Evolutionary conservation across 2,113 vertebrate species (phyloP).

Genomic region (Seriola quinqueradiata): DNA sequence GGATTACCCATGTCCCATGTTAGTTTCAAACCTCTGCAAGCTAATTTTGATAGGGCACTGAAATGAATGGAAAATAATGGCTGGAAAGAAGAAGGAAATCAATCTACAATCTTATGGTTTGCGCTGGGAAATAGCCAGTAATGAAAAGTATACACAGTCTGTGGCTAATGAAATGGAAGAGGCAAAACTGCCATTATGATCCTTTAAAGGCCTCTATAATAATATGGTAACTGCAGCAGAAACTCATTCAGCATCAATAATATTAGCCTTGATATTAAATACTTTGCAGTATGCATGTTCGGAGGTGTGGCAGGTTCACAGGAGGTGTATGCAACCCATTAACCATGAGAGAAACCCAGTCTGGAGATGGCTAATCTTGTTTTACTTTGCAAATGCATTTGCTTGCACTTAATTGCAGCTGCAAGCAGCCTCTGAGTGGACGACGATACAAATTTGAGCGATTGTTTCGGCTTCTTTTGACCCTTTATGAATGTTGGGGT

Average conservation of each 20-base stretch:
- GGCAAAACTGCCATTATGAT: constrained; percentile 47
- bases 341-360: constrained; percentile 33
- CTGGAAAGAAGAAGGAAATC: constrained; percentile 60
- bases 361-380: constrained; percentile 68
- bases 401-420: constrained; percentile 60
- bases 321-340: constrained; percentile 60
- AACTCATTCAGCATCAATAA: constrained; percentile 16
- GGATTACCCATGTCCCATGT: constrained; percentile 53
- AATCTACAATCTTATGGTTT: constrained; percentile 54
- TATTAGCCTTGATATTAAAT: constrained; percentile 34
- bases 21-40: constrained; percentile 55
- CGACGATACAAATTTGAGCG: constrained; percentile 63
- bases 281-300: constrained; percentile 39
- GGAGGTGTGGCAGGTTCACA: constrained; percentile 52
- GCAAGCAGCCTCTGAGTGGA: constrained; percentile 51
- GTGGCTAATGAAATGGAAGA: constrained; percentile 59
- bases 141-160: constrained; percentile 44
- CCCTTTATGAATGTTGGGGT: constrained; percentile 49
- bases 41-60: constrained; percentile 42
- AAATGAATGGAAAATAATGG: constrained; percentile 65
- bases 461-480: constrained; percentile 61
- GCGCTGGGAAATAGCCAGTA: constrained; percentile 57
- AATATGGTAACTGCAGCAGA: constrained; percentile 24
- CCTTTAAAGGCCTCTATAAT: constrained; percentile 43
- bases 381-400: constrained; percentile 73